Evolutionary conservation across 2,113 vertebrate genomes (phyloP).

Genomic region (Protomyctophum bolini): DNA sequence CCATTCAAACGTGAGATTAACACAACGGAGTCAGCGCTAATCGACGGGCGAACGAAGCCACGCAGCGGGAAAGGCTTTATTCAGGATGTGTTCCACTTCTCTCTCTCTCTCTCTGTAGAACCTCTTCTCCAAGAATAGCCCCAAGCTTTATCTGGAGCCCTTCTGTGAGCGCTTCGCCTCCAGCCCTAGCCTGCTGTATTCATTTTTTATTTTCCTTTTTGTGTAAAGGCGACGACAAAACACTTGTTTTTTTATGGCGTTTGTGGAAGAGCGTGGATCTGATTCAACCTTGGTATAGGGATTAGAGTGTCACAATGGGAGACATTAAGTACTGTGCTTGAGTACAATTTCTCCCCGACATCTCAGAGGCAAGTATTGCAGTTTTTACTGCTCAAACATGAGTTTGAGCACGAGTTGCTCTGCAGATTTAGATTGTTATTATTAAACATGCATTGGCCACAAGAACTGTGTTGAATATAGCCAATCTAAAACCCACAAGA

Average conservation of each 20-base stretch:
- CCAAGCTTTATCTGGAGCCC: slow-evolving; percentile 57
- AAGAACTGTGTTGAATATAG: no score
- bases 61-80: slow-evolving; percentile 43
- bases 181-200: slow-evolving; percentile 50
- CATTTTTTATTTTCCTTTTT: no score
- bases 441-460: no score
- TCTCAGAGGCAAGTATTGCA: no score
- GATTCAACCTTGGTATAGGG: slow-evolving; percentile 66
- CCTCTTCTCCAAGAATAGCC: slow-evolving; percentile 68
- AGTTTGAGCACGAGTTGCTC: no score
- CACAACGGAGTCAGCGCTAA: slow-evolving; percentile 61
- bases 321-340: neutral
- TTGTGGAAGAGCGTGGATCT: slow-evolving; percentile 58
- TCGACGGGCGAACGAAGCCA: slow-evolving; percentile 67
- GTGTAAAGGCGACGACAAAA: slow-evolving; percentile 61
- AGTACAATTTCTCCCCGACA: no score
- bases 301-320: slow-evolving; percentile 63
- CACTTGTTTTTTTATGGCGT: slow-evolving; percentile 60
- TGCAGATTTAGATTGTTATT: no score
- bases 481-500: no score
- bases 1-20: slow-evolving; percentile 49
- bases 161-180: slow-evolving; percentile 58
- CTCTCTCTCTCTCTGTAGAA: slow-evolving; percentile 26
- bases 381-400: no score
- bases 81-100: slow-evolving; percentile 42